Evolutionary conservation across 2,888 invertebrate species (phyloP), one percentile per base, ranked within the genome.

Genomic region (Perizoma affinitatum): DNA sequence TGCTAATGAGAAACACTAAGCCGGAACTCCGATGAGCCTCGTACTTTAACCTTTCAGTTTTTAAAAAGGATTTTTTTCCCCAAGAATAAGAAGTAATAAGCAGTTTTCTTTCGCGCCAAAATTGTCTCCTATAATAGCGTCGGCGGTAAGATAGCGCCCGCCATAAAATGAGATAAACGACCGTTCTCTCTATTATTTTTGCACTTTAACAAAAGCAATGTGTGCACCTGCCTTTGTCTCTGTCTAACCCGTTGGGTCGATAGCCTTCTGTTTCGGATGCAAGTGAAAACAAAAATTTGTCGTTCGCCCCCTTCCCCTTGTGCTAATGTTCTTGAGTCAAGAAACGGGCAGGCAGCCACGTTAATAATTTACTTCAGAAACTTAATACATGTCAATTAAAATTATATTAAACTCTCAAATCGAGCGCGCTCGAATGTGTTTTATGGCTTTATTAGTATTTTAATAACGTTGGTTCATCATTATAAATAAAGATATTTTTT

Each of bases 101-200:
- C 91, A 90, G 90, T 91, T 90, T 90, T 91, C 90, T 90, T 92
- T 91, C 88, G 89, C 90, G 90, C 90, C 90, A 90, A 91, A 92
- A 92, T 91, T 90, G 92, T 91, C 90, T 85, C 80, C 89, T 89
- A 91, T 91, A 89, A 92, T 90, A 90, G 89, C 91, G 86, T 81
- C 84, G 87, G 81, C 82, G 84, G 83, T 79, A 80, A 90, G 91
- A 92, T 92, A 92, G 90, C 89, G 87, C 80, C 80, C 85, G 89
- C 87, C 90, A 89, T 92, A 92, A 92, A 92, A 89, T 90, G 91
- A 91, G 89, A 92, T 92, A 91, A 92, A 92, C 92, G 91, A 91
- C 90, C 90, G 81, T 82, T 86, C 84, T 88, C 90, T 92, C 92
- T 92, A 92, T 92, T 91, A 92, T 92, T 92, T 92, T 91, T 91